Conservation (phyloP, 2,797 vertebrate species). For the Emydoidea blandingii region DNA sequence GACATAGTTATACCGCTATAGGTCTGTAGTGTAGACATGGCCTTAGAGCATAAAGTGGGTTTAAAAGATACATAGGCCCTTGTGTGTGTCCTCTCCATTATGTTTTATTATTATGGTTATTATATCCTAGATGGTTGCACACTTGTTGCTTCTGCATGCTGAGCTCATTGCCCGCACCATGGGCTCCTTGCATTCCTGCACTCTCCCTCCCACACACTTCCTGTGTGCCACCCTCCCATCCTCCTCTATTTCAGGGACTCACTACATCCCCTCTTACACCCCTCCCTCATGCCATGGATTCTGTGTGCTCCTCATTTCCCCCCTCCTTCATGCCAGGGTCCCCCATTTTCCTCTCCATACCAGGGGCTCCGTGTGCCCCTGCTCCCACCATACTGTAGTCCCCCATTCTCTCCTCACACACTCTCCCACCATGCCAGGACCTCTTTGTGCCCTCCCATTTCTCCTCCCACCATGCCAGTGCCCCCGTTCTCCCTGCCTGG, state of each 20-base stretch:
- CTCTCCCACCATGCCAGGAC: not conserved
- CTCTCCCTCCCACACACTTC: accelerated
- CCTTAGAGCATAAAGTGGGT: not conserved
- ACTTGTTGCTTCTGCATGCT: not conserved
- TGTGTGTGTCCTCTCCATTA: not conserved
- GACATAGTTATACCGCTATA: not conserved
- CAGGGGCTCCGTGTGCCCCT: no score
- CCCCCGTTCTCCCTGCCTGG: not conserved
- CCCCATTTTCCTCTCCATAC: not conserved
- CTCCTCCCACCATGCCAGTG: not conserved
- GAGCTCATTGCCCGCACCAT: not conserved
- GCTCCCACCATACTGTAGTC: no score
- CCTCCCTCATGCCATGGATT: not conserved
- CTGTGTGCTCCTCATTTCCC: not conserved
- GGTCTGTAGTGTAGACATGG: not conserved
- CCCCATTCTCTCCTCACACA: not conserved
- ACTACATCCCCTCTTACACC: not conserved
- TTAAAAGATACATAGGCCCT: not conserved
- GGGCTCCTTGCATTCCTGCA: not conserved
- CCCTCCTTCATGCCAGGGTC: not conserved
- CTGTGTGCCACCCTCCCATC: not conserved
- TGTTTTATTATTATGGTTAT: not conserved
- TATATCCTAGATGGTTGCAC: not conserved
- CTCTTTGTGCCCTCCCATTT: no score
- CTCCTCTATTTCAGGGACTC: not conserved